Evolutionary conservation across 2,113 vertebrate species (phyloP), one percentile per base, ranked within the genome.

Genomic region (Sminthopsis crassicaudata): DNA sequence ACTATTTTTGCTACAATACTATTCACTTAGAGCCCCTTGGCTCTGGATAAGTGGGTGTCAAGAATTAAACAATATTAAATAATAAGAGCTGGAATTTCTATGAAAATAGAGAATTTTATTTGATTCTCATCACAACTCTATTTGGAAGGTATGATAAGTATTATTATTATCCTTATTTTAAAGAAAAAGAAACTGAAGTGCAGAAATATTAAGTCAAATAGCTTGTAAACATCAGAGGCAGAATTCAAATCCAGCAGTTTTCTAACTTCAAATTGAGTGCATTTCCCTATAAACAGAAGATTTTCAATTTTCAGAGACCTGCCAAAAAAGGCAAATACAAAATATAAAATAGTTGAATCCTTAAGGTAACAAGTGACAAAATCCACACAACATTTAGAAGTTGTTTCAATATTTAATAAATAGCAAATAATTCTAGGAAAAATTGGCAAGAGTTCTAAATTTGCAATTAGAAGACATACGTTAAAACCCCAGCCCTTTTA

Each of bases 331-430:
- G 4, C 88, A 91, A 50, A 91, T 25, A 54, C 11, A 36, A 76
- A 51, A 89, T 91, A 23, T 48, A 84, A 90, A 60, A 16, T 60
- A 23, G 60, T 84, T 53, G 26, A 51, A 50, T 53, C 46, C 30
- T 25, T 93, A 93, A 36, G n/a, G 12, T 36, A 94, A 19, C 50
- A 91, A 95, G 53, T 91, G 90, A 54, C 42, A 50, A 95, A 84
- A 88, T 50, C 51, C 54, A 84, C 24, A 24, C 10, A 84, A 26
- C 54, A 91, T 25, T 23, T 50, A 53, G 16, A 53, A 14, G 46
- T 46, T 91, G 25, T 53, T 90, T 90, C 50, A 90, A 9, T 53
- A 36, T 53, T 92, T 30, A 46, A 67, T 60, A 30, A 91, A 60
- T 27, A 92, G n/a, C 12, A 27, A 46, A 2, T 84, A 11, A 26